phyloP scores from a whole-genome alignment of 2,113 vertebrate genomes.

The Miniopterus natalensis region DNA sequence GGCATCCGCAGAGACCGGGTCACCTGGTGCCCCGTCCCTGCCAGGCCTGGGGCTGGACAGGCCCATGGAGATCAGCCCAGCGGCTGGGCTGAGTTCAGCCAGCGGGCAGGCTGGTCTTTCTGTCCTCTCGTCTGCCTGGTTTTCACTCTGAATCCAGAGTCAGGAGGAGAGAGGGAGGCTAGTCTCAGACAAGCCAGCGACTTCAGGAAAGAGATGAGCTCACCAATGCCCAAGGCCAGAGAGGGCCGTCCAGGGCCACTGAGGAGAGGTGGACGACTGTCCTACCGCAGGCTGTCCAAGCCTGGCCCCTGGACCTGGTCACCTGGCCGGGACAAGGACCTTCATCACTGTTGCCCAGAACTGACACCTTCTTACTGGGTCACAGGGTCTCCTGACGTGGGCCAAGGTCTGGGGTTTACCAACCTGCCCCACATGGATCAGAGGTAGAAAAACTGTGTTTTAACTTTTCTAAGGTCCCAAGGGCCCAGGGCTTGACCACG shows the following conservation, averaged over 20 bases:
- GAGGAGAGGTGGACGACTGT: background rate
- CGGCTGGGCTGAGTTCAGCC: background rate
- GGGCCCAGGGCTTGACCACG: accelerated
- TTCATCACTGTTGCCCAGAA: no score
- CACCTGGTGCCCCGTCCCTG: accelerated
- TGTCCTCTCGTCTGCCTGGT: background rate
- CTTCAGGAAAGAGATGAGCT: accelerated
- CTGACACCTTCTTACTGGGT: accelerated
- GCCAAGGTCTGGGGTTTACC: background rate
- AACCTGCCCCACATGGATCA: background rate
- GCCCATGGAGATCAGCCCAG: background rate
- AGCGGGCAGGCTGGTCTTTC: accelerated
- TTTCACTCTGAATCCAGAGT: background rate
- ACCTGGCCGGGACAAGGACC: no score
- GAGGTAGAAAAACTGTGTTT: background rate
- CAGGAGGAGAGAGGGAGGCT: no score
- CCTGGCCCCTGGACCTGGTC: background rate
- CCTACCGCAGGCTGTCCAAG: no score
- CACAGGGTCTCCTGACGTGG: background rate
- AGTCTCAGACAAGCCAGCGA: background rate
- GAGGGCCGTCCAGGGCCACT: background rate
- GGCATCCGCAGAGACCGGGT: accelerated
- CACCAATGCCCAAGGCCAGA: background rate
- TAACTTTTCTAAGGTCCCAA: background rate
- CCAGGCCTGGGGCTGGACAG: accelerated